Evolutionary conservation across 2,797 vertebrate species (phyloP), one percentile per base, ranked within the genome.

Genomic region (Jordanella pulchra): DNA sequence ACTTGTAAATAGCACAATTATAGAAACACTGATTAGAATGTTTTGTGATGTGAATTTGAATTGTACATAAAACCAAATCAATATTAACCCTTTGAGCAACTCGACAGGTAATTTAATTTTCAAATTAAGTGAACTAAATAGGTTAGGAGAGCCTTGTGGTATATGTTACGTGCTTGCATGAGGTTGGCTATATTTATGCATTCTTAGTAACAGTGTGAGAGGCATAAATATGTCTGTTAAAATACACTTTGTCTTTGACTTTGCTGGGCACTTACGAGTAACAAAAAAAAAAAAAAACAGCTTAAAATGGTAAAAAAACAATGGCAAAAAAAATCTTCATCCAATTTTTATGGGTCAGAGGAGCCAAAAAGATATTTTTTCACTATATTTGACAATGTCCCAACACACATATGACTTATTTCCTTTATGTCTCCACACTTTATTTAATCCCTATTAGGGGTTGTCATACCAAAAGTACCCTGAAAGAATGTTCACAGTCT

Each of bases 1-100:
- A 76, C 72, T 83, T 82, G 63, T 73, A 83, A 84, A 84, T 84
- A 81, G 84, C 74, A 84, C 80, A 86, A 72, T 79, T 73, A 81
- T 73, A 28, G 47, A 67, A 42, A 39, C 32, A 61, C 72, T 80
- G 79, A 85, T 86, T 84, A 75, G 64, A 71, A 67, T 84, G 28
- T 69, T 89, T 78, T 87, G 76, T 75, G 67, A 81, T 71, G 11
- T 79, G 79, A 80, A 83, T 87, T 88, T 47, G 70, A 86, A 55
- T 74, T 54, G 82, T 55, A 58, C 71, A 61, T 81, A 23, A 84
- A 85, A 58, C 67, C 71, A 81, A 83, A 86, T 81, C 64, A 79
- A 76, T 75, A 48, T 21, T 70, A 77, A 75, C 70, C 47, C 32
- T 85, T 56, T 48, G 72, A 28, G 63, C 71, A 76, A 71, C 71